Conservation (phyloP, 2,888 invertebrate genomes). For the Metallyticus violacea region DNA sequence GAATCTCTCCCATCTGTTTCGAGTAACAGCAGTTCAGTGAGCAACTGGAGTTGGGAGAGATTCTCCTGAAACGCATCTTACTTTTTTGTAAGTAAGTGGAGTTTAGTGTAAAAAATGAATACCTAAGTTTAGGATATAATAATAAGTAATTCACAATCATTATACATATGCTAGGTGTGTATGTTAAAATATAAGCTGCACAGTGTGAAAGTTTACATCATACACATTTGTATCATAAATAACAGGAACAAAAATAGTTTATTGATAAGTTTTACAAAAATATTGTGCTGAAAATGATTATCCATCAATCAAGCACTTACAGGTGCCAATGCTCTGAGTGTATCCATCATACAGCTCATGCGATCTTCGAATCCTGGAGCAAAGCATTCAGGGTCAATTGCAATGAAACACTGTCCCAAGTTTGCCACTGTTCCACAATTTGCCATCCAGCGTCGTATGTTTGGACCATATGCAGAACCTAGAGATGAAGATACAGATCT, state of each 20-base stretch:
- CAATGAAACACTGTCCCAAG: constrained; percentile 86
- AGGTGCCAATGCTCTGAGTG: constrained; percentile 64
- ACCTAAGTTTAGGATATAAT: too few relatives aligned
- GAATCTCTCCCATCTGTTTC: too few relatives aligned
- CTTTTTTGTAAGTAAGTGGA: too few relatives aligned
- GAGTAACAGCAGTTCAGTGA: too few relatives aligned
- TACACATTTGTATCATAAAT: neutral
- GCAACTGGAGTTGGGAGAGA: too few relatives aligned
- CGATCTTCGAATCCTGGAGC: constrained; percentile 76
- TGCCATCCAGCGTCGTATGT: neutral
- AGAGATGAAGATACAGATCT: neutral
- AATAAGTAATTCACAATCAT: too few relatives aligned
- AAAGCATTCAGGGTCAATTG: constrained; percentile 78
- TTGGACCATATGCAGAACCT: neutral
- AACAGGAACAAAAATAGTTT: neutral
- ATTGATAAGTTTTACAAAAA: neutral
- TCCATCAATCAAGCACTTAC: constrained; percentile 47
- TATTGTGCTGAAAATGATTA: too few relatives aligned
- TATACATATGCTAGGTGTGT: too few relatives aligned
- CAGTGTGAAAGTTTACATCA: neutral
- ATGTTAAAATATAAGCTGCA: too few relatives aligned
- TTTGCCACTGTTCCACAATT: constrained; percentile 55
- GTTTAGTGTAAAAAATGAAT: too few relatives aligned
- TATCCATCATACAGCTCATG: constrained; percentile 64
- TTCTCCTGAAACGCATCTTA: too few relatives aligned